Evolutionary conservation across 2,888 invertebrate species (phyloP).

Genomic region (Pseudococcus longispinus): DNA sequence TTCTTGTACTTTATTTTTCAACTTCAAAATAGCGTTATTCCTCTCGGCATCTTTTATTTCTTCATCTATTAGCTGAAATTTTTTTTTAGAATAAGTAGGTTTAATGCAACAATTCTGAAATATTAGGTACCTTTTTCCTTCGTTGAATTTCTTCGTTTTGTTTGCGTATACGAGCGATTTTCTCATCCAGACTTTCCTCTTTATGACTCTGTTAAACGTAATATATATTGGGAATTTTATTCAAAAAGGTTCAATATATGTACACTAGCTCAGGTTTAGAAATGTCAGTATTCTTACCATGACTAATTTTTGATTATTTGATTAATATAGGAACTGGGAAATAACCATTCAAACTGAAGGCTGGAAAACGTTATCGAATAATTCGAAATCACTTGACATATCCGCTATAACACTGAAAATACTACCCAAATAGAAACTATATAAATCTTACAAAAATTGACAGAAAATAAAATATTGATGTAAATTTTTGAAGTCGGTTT

Average conservation of each 20-base stretch:
- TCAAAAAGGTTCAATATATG: neutral
- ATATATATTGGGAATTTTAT: neutral
- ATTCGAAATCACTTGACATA: too few species aligned
- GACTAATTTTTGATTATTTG: neutral
- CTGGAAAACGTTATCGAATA: too few species aligned
- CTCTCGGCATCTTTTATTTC: slow-evolving; percentile 35
- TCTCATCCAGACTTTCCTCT: slow-evolving; percentile 30
- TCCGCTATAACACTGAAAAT: too few species aligned
- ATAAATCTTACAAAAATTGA: too few species aligned
- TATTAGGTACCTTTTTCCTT: neutral
- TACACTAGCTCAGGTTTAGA: neutral
- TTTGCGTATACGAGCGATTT: slow-evolving; percentile 47
- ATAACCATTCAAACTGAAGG: too few species aligned
- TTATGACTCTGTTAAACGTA: neutral
- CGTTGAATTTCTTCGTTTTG: slow-evolving; percentile 22
- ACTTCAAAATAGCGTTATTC: slow-evolving; percentile 32
- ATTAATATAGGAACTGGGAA: too few species aligned
- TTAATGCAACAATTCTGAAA: neutral
- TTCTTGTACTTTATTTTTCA: neutral
- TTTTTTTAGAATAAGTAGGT: neutral
- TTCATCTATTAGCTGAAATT: slow-evolving; percentile 22
- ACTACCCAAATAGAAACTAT: too few species aligned
- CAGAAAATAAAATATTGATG: neutral
- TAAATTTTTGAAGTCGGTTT: neutral
- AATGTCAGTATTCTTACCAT: neutral